Base-by-base conservation (phyloP, 2,797 vertebrate species). In the Myotis pilosus region DNA sequence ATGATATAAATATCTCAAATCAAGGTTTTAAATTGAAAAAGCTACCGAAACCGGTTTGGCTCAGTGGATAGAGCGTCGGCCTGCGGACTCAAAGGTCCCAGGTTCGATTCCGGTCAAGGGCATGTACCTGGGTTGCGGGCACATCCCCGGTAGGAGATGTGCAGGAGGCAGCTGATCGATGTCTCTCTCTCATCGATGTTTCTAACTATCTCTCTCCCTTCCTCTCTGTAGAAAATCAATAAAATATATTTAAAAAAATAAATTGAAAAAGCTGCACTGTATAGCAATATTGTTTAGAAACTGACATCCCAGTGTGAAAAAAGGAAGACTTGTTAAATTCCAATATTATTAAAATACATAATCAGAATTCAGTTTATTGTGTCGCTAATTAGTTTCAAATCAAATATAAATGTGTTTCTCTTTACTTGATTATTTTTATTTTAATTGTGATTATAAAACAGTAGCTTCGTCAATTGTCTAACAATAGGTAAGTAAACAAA, bases 391-490 rank as follows among this genome's bases (percentile, higher is more conserved):
- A 82, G 4, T 5, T 75, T 89, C 10, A 94, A 82, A 84, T 25
- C 11, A 91, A 88, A 76, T 64, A 36, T 36, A 88, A 96, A 94
- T 60, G 25, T 16, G 23, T 30, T 30, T 16, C 20, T 76, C 38
- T 89, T 71, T 55, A 82, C 25, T 72, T 53, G 11, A 55, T 91
- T 64, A 13, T 30, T 64, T 72, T 81, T 82, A 79, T 57, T 74
- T 84, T 53, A 90, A 66, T 86, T 86, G n/a, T 36, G 51, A 62
- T 57, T 81, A 60, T 83, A 47, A 92, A 93, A 92, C 11, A 81
- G 44, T 89, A 25, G 25, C 13, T 85, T 95, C 28, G 72, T 10
- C 47, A 86, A 60, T 86, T 84, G 55, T n/a, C 82, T 94, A 16
- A 87, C 11, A 87, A 53, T 38, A 66, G 53, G 33, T 8, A 68